Evolutionary conservation across 92 coral and sea anemone species (phyloP).

Genomic region (Parazoanthus swiftii): DNA sequence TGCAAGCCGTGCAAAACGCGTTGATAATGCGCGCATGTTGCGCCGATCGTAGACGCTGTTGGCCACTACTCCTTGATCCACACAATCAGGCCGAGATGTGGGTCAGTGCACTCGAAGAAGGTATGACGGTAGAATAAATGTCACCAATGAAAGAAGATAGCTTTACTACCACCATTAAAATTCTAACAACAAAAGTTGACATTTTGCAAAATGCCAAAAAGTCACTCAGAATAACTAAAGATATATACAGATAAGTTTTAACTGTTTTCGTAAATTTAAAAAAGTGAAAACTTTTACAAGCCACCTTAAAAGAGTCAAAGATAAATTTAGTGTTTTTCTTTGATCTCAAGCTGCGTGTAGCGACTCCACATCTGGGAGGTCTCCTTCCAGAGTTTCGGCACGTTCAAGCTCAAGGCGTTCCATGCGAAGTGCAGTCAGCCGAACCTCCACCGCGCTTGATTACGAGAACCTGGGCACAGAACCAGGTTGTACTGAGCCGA

Average conservation of each 20-base stretch:
- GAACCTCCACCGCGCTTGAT: conserved; percentile 53
- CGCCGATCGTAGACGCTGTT: conserved; percentile 66
- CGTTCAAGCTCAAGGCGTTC: conserved; percentile 48
- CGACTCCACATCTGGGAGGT: conserved; percentile 24
- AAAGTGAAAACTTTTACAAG: neutral
- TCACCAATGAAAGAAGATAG: too few species aligned
- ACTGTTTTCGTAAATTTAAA: too few species aligned
- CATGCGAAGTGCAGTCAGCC: conserved; percentile 36
- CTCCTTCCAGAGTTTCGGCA: conserved; percentile 16
- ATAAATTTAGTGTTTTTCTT: neutral
- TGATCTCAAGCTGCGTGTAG: neutral
- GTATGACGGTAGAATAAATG: conserved; percentile 21
- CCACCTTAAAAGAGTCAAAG: neutral
- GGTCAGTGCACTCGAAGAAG: conserved; percentile 81
- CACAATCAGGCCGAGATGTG: conserved; percentile 93
- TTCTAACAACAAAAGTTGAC: too few species aligned
- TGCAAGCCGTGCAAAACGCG: conserved; percentile 81
- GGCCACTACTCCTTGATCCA: conserved; percentile 94
- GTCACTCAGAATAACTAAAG: neutral
- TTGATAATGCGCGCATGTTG: conserved; percentile 79
- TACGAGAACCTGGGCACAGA: conserved; percentile 38
- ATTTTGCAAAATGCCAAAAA: too few species aligned
- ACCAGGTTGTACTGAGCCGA: conserved; percentile 19
- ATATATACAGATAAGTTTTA: too few species aligned
- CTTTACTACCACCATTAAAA: too few species aligned